Base-by-base conservation (phyloP, 1,140 invertebrate species). In the Eufriesea mexicana region DNA sequence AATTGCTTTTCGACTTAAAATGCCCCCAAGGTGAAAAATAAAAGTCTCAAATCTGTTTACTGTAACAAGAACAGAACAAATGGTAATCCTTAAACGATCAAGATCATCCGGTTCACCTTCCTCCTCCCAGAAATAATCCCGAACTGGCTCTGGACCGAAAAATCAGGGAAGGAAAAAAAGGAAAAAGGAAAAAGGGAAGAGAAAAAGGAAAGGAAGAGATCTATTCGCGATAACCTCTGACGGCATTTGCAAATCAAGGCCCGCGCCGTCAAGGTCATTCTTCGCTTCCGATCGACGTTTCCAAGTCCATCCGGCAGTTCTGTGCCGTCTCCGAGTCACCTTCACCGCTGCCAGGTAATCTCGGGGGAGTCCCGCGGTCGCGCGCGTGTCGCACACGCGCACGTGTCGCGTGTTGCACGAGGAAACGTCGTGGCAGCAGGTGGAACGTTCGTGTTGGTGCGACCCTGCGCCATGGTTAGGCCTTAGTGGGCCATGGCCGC, bases 241-340 rank as follows among this genome's bases (percentile, higher is more conserved):
- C 35, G 35, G 18, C 5, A 28, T 20, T 35, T 28, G 9, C 2
- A 64, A 64, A 25, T 5, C 25, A 20, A 25, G 20, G 70, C 28
- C n/a, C n/a, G 25, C 55, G 74, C 83, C 88, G 12, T 64, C 78
- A 83, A 86, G 89, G 82, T 77, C 57, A 68, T 42, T 59, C 10
- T 72, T 64, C 67, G 76, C 85, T 84, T 90, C 86, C 82, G 89
- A 88, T 86, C 86, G 84, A 86, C 86, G 87, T 90, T 89, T 89
- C 45, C 84, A 64, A 83, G 79, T 64, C 77, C 78, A 89, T 91
- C 79, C 80, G 35, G 20, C 23, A 1, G 83, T 83, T 35, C 70
- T 57, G 80, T 80, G 89, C 86, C 84, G 83, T 84, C 85, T 83
- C 67, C 51, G 68, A 79, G 51, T 85, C 70, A 62, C 84, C 84